Evolutionary conservation across 2,113 vertebrate species (phyloP), one percentile per base, ranked within the genome.

Genomic region (Climacteris rufus): DNA sequence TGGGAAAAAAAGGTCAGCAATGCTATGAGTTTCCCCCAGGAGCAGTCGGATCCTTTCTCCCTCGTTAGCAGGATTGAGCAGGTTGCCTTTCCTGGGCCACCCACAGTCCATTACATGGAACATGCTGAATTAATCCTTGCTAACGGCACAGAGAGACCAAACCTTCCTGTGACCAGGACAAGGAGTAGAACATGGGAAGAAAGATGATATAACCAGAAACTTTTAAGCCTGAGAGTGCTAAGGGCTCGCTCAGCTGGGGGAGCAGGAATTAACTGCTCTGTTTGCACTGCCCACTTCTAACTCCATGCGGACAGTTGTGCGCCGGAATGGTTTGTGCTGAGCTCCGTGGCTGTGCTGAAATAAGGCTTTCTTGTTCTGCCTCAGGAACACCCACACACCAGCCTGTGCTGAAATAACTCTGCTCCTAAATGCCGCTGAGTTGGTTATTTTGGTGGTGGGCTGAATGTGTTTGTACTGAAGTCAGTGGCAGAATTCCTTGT

Each of bases 311-410:
- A 28, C 75, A 25, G 66, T n/a, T 22, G 53, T 30, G 52, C 0
- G 0, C 30, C 2, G 9, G 64, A 42, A 30, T 6, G 53, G 86
- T 70, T 87, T 84, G 64, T 16, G 0, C 64, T 57, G 87, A 57
- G 47, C 75, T 80, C 74, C 7, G 0, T 4, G 83, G 53, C 92
- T 79, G 23, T 42, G 64, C 92, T 80, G 90, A 63, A 97, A 93
- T 87, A 96, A 96, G 71, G 66, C 54, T 85, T 76, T 84, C 94
- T 95, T 94, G 66, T 97, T 96, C 90, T 83, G n/a, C 75, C 56
- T 54, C 57, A 28, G 85, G 89, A 95, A 76, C 92, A 85, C 96
- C 90, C 93, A 83, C 87, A 9, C 70, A 8, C 75, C 84, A 45
- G 75, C 11, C 1, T 33, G 50, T 39, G 78, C 90, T 93, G 87